These are phyloP conservation scores for Diorhabda sublineata DNA, from an alignment of 1,140 invertebrate species.

Conservation along the genomic window DNA sequence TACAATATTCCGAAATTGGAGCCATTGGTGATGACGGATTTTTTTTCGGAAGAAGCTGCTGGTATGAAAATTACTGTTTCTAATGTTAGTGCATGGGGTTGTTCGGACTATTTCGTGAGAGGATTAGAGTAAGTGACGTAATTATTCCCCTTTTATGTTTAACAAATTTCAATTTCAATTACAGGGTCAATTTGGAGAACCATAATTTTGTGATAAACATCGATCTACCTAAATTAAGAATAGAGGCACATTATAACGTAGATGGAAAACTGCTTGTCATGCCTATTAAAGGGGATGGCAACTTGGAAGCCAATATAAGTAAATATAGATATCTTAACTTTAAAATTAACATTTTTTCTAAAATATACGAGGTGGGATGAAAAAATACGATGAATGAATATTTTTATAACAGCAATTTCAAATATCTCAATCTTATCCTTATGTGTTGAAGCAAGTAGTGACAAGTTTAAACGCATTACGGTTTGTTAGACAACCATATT, in stretches of 20 bases:
- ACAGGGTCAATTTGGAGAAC: conserved; percentile 51
- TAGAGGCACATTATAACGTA: conserved; percentile 58
- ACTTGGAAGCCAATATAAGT: conserved; percentile 60
- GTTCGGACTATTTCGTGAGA: conserved; percentile 57
- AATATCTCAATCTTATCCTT: too few relatives aligned
- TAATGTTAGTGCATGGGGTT: conserved; percentile 55
- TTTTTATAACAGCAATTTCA: too few relatives aligned
- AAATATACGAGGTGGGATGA: background rate
- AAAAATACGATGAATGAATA: background rate
- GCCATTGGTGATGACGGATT: conserved; percentile 57
- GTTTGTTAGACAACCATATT: too few relatives aligned
- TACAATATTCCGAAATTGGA: conserved; percentile 59
- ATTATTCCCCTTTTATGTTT: conserved; percentile 9
- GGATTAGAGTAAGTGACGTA: conserved; percentile 52
- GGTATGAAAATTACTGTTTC: conserved; percentile 54
- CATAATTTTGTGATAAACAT: conserved; percentile 52
- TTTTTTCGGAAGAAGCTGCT: conserved; percentile 50
- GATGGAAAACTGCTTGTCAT: conserved; percentile 59
- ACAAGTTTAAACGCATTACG: too few relatives aligned
- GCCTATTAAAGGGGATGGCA: conserved; percentile 58
- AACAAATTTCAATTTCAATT: conserved; percentile 1
- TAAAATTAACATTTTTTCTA: background rate
- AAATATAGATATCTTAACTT: conserved; percentile 35
- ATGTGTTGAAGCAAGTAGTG: too few relatives aligned
- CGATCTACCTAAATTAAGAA: conserved; percentile 52